A percentile compares a stretch with the other conserved stretches of the same genome.
These are phyloP conservation scores for Dicyrtomina minuta DNA, from an alignment of 2,888 invertebrate genomes.

Conservation along the genomic window DNA sequence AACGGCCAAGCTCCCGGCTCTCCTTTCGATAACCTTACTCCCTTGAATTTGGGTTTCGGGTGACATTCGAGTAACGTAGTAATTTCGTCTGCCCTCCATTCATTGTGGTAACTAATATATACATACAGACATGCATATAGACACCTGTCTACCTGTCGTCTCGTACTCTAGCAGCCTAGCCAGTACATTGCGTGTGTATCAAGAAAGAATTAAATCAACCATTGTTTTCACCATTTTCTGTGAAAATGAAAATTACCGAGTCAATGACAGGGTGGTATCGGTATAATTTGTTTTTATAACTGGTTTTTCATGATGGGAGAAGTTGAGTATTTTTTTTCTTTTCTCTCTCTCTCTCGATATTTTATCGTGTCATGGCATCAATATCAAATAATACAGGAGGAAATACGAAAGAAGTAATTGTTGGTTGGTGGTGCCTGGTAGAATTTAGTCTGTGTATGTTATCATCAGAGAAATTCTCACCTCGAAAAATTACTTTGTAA, in stretches of 20 bases:
- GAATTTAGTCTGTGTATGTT: background rate
- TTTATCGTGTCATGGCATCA: conserved; percentile 5
- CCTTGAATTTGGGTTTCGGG: too few species aligned
- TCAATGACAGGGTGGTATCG: conserved; percentile 25
- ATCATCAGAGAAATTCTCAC: conserved; percentile 25
- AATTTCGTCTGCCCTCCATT: too few species aligned
- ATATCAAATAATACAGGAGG: conserved; percentile 24
- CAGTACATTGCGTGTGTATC: conserved; percentile 13
- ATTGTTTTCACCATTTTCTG: conserved; percentile 13
- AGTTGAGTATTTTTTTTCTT: background rate
- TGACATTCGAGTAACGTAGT: too few species aligned
- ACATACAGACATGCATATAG: too few species aligned
- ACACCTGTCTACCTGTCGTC: too few species aligned
- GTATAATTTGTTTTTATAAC: background rate
- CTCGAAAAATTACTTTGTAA: conserved; percentile 32
- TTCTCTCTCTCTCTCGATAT: background rate
- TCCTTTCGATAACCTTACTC: too few species aligned
- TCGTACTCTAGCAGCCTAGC: too few species aligned
- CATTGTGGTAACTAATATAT: too few species aligned
- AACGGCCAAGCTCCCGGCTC: too few species aligned
- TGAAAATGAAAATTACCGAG: conserved; percentile 24
- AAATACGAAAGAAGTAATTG: background rate
- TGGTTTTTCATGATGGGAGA: background rate
- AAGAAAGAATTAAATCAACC: conserved; percentile 12
- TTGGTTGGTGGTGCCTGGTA: conserved; percentile 33